A percentile compares a stretch with the other conserved stretches of the same genome.
These are phyloP conservation scores for Menidia menidia DNA, from an alignment of 2,797 vertebrate genomes.

Conservation along the genomic window DNA sequence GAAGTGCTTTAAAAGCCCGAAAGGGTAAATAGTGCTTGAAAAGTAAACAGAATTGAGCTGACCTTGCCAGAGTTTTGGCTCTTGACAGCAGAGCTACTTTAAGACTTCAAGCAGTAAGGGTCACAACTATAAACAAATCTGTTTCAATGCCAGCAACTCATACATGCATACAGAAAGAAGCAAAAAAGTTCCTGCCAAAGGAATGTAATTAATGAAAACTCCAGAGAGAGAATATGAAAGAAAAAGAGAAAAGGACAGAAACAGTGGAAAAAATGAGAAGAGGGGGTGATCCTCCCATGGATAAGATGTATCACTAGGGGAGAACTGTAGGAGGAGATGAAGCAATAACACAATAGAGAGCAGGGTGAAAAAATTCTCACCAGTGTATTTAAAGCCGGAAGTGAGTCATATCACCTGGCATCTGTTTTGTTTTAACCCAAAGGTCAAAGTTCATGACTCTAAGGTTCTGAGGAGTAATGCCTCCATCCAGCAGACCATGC, in stretches of 20 bases:
- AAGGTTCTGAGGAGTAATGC: conserved; percentile 86
- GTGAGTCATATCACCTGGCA: conserved; percentile 90
- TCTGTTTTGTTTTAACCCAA: conserved; percentile 88
- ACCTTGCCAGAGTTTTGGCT: conserved; percentile 93
- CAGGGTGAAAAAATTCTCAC: conserved; percentile 81
- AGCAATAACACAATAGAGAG: conserved; percentile 72
- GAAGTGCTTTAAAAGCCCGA: conserved; percentile 92
- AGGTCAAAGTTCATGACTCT: conserved; percentile 88
- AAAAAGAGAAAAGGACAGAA: conserved; percentile 69
- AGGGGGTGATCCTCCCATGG: conserved; percentile 53
- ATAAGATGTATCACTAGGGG: conserved; percentile 45
- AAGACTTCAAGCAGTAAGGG: conserved; percentile 91
- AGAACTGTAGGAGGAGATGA: conserved; percentile 61
- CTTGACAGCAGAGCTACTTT: conserved; percentile 92
- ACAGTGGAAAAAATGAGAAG: conserved; percentile 40
- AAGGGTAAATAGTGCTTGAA: conserved; percentile 92
- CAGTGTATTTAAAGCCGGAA: conserved; percentile 88
- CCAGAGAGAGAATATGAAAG: conserved; percentile 65
- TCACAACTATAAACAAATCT: conserved; percentile 89
- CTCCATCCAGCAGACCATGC: conserved; percentile 82
- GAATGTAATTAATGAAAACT: conserved; percentile 78
- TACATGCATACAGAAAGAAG: conserved; percentile 74
- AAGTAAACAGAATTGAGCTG: conserved; percentile 95
- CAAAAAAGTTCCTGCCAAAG: conserved; percentile 76
- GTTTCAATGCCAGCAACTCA: conserved; percentile 81